Evolutionary conservation across 1,140 invertebrate species (phyloP).

Genomic region (Lordiphosa collinella): DNA sequence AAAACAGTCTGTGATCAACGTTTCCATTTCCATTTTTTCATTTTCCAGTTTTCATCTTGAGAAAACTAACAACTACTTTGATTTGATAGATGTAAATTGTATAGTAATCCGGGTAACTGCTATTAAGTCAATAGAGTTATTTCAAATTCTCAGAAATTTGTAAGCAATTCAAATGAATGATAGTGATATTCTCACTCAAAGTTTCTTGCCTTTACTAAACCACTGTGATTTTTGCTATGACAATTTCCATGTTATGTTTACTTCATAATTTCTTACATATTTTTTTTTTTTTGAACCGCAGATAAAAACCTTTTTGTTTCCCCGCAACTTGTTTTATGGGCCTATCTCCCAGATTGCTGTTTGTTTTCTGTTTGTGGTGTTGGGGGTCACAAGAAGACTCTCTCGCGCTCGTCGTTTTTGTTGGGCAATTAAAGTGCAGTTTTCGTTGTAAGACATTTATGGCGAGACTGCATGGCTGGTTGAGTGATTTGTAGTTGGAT

Average conservation of each 20-base stretch:
- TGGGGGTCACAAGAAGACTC: constrained; percentile 28
- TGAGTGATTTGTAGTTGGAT: constrained; percentile 63
- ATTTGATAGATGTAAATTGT: too few relatives aligned
- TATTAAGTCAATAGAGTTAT: too few relatives aligned
- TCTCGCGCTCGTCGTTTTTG: constrained; percentile 15
- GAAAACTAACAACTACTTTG: too few relatives aligned
- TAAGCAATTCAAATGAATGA: too few relatives aligned
- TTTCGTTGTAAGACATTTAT: constrained; percentile 69
- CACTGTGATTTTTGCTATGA: constrained; percentile 24
- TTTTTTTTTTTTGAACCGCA: constrained; percentile 36
- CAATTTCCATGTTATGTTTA: constrained; percentile 54
- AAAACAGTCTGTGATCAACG: too few relatives aligned
- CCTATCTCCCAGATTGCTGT: constrained; percentile 50
- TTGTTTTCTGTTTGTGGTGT: constrained; percentile 8
- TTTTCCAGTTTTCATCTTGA: too few relatives aligned
- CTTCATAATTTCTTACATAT: constrained; percentile 58
- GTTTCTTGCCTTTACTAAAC: not conserved
- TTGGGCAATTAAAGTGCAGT: constrained; percentile 71
- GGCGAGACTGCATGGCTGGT: constrained; percentile 36
- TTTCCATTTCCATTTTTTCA: too few relatives aligned
- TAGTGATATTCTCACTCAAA: too few relatives aligned
- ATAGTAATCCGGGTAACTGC: too few relatives aligned
- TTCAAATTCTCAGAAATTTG: too few relatives aligned
- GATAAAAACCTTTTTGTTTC: constrained; percentile 57
- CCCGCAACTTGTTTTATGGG: constrained; percentile 49